These are phyloP conservation scores for Sphaeridia pumilis DNA, from an alignment of 2,888 invertebrate species.

Conservation along the genomic window DNA sequence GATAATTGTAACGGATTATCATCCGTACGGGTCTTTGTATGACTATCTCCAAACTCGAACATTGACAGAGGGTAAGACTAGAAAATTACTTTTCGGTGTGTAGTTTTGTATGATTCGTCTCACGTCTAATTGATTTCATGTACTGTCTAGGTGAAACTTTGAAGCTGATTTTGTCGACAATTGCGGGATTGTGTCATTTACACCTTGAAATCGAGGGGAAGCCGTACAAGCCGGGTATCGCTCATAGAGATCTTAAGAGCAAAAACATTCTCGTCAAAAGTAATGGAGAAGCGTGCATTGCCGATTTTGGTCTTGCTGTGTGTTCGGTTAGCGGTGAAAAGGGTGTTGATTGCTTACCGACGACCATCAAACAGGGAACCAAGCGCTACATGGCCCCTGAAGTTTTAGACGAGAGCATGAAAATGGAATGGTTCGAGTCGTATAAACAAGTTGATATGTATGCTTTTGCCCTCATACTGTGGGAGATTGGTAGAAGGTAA, in stretches of 20 bases:
- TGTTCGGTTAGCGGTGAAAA: conserved; percentile 49
- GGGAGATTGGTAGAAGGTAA: conserved; percentile 69
- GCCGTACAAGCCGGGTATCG: conserved; percentile 45
- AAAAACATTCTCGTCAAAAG: conserved; percentile 86
- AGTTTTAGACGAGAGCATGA: conserved; percentile 64
- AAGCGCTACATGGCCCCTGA: conserved; percentile 86
- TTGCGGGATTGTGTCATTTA: conserved; percentile 70
- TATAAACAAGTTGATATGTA: conserved; percentile 85
- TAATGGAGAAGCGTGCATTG: conserved; percentile 78
- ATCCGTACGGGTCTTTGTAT: conserved; percentile 76
- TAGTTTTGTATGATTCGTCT: no score
- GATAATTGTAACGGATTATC: conserved; percentile 86
- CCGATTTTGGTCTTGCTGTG: conserved; percentile 86
- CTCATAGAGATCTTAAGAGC: conserved; percentile 80
- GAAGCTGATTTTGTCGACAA: conserved; percentile 56
- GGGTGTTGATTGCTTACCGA: conserved; percentile 30
- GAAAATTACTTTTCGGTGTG: no score
- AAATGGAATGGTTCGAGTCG: conserved; percentile 63
- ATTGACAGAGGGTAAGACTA: conserved; percentile 41
- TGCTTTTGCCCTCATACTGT: conserved; percentile 70
- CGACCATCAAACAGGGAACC: conserved; percentile 29
- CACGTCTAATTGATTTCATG: neutral
- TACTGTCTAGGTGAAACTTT: conserved; percentile 37
- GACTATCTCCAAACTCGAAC: conserved; percentile 69
- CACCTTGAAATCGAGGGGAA: conserved; percentile 63